phyloP scores from a whole-genome alignment of 2,113 vertebrate species.

The Panthera uncia region DNA sequence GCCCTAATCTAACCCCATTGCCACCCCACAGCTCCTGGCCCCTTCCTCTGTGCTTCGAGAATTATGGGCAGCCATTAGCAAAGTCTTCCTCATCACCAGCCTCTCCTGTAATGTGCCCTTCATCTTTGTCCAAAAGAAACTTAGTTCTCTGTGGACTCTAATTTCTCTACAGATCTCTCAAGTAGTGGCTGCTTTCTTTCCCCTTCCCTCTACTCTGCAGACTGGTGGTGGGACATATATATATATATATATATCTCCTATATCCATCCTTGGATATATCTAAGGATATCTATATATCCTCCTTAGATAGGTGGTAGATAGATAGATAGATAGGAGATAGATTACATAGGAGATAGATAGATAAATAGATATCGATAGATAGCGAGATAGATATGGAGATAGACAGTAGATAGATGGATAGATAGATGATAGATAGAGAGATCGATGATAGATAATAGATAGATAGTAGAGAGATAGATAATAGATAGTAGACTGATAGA shows the following conservation, averaged over 20 bases:
- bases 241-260: neutral
- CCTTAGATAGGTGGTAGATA: neutral
- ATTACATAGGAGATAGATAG: neutral
- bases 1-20: neutral
- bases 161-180: neutral
- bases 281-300: neutral
- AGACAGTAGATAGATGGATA: too few relatives aligned
- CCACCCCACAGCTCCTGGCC: neutral
- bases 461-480: too few relatives aligned
- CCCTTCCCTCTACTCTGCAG: neutral
- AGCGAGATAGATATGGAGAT: too few relatives aligned
- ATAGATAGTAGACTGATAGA: neutral
- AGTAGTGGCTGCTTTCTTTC: neutral
- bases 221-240: neutral
- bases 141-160: neutral
- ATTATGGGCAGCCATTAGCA: neutral
- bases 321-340: too few relatives aligned
- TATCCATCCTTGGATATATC: neutral
- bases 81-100: neutral
- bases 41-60: neutral
- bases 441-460: too few relatives aligned
- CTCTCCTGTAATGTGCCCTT: neutral
- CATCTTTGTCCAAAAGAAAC: neutral
- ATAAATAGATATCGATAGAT: too few relatives aligned
- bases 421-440: too few relatives aligned